Base-by-base conservation (phyloP, 2,888 invertebrate species). In the Scrobipalpa costella region DNA sequence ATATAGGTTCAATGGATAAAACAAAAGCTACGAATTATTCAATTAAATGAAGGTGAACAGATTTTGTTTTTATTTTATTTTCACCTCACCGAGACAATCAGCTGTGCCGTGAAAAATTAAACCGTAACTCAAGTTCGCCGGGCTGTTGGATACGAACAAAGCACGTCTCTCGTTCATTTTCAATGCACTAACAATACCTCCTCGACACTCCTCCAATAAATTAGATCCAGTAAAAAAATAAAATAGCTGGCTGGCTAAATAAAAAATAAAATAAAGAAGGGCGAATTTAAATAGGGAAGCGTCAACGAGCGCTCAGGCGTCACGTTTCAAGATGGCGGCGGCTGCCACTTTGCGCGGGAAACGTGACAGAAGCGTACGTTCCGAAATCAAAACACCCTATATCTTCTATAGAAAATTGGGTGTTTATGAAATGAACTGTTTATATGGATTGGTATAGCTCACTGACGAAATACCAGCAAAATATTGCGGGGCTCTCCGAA, bases 301-400 rank as follows among this genome's bases (percentile, higher is more conserved):
- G 78, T 83, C 84, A 84, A 83, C 79, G 74, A 74, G 79, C 69
- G 70, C 73, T 75, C 71, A 68, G 68, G 77, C 76, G 77, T 78
- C 81, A 79, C 83, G 85, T 86, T 85, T 76, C 85, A 88, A 90
- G 87, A 90, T 89, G 88, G 88, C 86, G 88, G 88, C 74, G 74
- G 77, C 79, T 76, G 77, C 78, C 82, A 83, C 84, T 87, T 85
- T 83, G 74, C 76, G 79, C 78, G 83, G 79, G 80, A 84, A 82
- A 85, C 82, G 85, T 84, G 87, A 84, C 84, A 80, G 76, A 68
- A 78, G 78, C 75, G 76, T 69, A 71, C 71, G 73, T 72, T 76
- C 72, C 70, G 13, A 73, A 78, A 78, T 74, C 78, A 73, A 79
- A 80, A 80, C 49, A 59, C 27, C 27, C 59, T 59, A 33, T 59